Percentiles rank a stretch among this genome's conserved stretches.
phyloP scores from a whole-genome alignment of 2,797 vertebrate genomes.

The Babyrousa celebensis region DNA sequence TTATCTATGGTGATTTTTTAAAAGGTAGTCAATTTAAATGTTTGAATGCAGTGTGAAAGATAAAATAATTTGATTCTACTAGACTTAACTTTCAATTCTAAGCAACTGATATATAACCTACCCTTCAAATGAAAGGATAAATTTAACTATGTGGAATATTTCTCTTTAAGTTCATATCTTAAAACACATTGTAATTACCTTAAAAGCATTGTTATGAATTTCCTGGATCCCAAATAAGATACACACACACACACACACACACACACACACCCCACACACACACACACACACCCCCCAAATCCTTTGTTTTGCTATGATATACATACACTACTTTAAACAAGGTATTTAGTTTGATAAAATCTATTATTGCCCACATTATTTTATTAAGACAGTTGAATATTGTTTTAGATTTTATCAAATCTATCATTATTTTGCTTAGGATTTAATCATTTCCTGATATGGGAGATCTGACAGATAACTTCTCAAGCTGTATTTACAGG shows the following conservation, averaged over 20 bases:
- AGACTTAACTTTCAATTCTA: not conserved
- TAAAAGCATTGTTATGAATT: not conserved
- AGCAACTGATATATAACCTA: not conserved
- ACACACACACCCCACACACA: not conserved
- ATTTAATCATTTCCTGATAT: not conserved
- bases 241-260: not conserved
- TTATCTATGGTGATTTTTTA: not conserved
- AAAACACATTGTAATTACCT: not conserved
- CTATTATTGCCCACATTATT: not conserved
- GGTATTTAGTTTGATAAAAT: not conserved
- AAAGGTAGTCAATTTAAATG: not conserved
- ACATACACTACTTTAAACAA: not conserved
- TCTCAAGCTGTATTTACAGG: not conserved
- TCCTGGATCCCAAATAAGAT: not conserved
- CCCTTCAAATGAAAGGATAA: not conserved
- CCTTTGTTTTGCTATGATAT: slow-evolving; percentile 7
- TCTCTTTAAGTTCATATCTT: slow-evolving; percentile 16
- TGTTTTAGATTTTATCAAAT: not conserved
- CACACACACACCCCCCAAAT: too few relatives aligned
- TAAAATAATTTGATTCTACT: slow-evolving; percentile 7
- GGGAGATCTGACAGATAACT: not conserved
- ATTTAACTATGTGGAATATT: not conserved
- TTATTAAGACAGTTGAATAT: not conserved
- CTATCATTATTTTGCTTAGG: slow-evolving; percentile 10
- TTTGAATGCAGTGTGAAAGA: not conserved